Evolutionary conservation across 2,888 invertebrate species (phyloP).

Genomic region (Zygogramma bicolorata): DNA sequence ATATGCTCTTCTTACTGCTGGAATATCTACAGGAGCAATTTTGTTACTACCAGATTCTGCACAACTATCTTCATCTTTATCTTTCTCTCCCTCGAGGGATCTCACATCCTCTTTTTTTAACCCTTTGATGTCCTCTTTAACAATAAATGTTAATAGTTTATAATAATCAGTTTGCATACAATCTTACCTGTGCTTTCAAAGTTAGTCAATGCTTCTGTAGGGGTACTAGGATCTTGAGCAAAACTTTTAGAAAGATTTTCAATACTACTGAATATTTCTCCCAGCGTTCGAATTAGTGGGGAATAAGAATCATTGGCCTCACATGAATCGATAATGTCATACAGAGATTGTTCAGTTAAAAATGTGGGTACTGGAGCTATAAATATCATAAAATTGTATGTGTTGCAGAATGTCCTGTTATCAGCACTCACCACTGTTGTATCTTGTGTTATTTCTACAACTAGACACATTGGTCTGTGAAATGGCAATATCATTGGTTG

Average conservation of each 20-base stretch:
- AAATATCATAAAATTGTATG: constrained; percentile 29
- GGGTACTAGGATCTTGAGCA: constrained; percentile 63
- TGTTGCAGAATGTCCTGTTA: too few species aligned
- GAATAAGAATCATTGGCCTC: constrained; percentile 77
- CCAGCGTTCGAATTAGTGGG: constrained; percentile 80
- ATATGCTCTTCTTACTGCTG: constrained; percentile 79
- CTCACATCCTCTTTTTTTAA: constrained; percentile 81
- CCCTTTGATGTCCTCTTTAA: constrained; percentile 65
- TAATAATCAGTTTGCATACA: neutral
- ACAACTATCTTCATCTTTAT: constrained; percentile 88
- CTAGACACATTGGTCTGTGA: constrained; percentile 53
- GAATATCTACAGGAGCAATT: constrained; percentile 75
- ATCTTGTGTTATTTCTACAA: constrained; percentile 50
- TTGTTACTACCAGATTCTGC: constrained; percentile 62
- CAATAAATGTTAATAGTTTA: neutral
- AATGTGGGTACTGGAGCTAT: constrained; percentile 65
- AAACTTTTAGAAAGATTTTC: constrained; percentile 82
- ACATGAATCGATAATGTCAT: constrained; percentile 82
- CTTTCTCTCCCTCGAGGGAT: constrained; percentile 81
- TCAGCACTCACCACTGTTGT: constrained; percentile 48
- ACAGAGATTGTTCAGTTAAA: constrained; percentile 82
- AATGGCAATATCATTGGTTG: constrained; percentile 56
- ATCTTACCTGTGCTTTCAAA: constrained; percentile 47
- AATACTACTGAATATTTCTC: constrained; percentile 80
- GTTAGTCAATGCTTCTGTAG: constrained; percentile 40